Evolutionary conservation across 2,888 invertebrate genomes (phyloP), one percentile per base, ranked within the genome.

Genomic region (Hesperia comma): DNA sequence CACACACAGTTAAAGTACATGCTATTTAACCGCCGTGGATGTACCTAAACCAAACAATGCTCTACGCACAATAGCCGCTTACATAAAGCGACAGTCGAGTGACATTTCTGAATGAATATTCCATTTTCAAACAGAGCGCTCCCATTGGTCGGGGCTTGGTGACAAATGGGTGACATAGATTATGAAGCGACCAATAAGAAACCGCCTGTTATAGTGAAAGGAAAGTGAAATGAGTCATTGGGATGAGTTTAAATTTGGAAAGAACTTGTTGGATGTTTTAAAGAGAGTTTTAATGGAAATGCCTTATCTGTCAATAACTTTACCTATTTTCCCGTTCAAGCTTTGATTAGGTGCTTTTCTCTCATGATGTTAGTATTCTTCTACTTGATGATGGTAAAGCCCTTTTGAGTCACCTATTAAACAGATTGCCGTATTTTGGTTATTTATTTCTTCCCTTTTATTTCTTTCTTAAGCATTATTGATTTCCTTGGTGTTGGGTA

Each of bases 161-260:
- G 92, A 92, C 92, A 92, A 92, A 90, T 87, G 90, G 86, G 87
- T 88, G 92, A 92, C 92, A 92, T 82, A 83, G 73, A 82, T 72
- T 63, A 69, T 71, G 70, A 71, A 43, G 66, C 78, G 74, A 73
- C 92, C 91, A 92, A 92, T 90, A 2, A 70, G 72, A 75, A 76
- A 71, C 33, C 63, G 73, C 53, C 76, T 69, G 68, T 43, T 69
- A 71, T 74, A 68, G 74, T 73, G 72, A 70, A 72, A 75, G 63
- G 71, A 77, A 75, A 58, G 54, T 37, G 53, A 54, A 53, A 41
- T 49, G 26, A 37, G 37, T 14, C 21, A 37, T n/a, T 51, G 51
- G 51, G 37, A 14, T 40, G 12, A 49, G 12, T 49, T 53, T 53
- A 32, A 53, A n/a, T 6, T n/a, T 53, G 53, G n/a, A 32, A n/a